A percentile compares a stretch with the other conserved stretches of the same genome.
Conservation (phyloP, 2,797 vertebrate genomes). For the Hypotaenidia okinawae region DNA sequence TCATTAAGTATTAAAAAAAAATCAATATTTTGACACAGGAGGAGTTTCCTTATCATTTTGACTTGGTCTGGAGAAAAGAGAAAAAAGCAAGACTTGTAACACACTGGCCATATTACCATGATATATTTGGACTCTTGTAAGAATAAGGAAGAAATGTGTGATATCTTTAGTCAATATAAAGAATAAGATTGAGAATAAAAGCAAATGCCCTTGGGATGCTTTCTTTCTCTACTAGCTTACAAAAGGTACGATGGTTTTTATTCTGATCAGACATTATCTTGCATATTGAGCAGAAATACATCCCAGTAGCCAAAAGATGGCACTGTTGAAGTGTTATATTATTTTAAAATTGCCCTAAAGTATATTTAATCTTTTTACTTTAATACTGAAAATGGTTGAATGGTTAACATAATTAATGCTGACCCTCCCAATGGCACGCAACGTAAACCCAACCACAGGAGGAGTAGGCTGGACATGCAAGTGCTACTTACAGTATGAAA, state of each 20-base stretch:
- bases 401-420: constrained; percentile 70
- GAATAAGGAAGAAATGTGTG: background rate
- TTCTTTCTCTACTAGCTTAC: background rate
- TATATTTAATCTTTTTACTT: constrained; percentile 14
- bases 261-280: background rate
- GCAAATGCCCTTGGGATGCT: background rate
- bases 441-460: constrained; percentile 31
- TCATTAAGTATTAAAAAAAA: background rate
- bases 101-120: background rate
- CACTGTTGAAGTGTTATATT: constrained; percentile 71
- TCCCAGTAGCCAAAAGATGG: constrained; percentile 74
- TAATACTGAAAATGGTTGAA: constrained; percentile 50
- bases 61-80: background rate
- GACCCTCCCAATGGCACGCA: constrained; percentile 49
- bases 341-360: constrained; percentile 10
- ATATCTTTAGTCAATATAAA: background rate
- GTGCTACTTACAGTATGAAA: constrained; percentile 3
- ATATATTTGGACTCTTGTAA: background rate
- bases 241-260: background rate
- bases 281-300: background rate
- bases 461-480: background rate
- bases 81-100: background rate
- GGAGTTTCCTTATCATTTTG: background rate
- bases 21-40: background rate
- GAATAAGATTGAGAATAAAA: background rate